These are phyloP conservation scores for Boloria euphrosyne DNA, from an alignment of 2,888 invertebrate genomes.

Conservation along the genomic window DNA sequence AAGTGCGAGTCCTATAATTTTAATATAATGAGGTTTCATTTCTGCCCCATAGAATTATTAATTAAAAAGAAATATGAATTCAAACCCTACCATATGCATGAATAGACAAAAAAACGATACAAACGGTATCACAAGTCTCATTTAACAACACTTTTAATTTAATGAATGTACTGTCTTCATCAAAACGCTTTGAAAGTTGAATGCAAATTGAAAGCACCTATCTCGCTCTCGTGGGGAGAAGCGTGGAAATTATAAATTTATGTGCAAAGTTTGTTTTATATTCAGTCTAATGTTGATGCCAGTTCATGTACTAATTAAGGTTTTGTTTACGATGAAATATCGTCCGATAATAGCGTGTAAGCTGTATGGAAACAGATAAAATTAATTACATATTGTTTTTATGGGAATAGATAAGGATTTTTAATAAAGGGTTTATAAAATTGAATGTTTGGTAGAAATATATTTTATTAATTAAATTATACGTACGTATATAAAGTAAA, in stretches of 20 bases:
- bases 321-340: conserved; percentile 36
- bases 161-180: conserved; percentile 35
- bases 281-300: conserved; percentile 41
- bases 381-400: conserved; percentile 14
- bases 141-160: conserved; percentile 35
- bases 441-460: neutral
- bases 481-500: neutral
- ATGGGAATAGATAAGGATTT: neutral
- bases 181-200: conserved; percentile 37
- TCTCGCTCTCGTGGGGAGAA: conserved; percentile 40
- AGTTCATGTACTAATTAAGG: conserved; percentile 42
- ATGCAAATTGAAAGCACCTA: conserved; percentile 41
- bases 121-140: conserved; percentile 20
- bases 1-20: too few relatives aligned
- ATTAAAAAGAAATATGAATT: conserved; percentile 1
- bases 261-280: conserved; percentile 44
- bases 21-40: conserved; percentile 10
- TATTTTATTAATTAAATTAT: neutral
- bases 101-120: conserved; percentile 7
- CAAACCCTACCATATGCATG: neutral
- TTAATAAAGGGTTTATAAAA: neutral
- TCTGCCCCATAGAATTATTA: neutral
- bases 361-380: conserved; percentile 23
- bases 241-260: conserved; percentile 45
- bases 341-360: conserved; percentile 26